Percentiles rank a stretch among this genome's conserved stretches.
Conservation (phyloP, 2,888 invertebrate genomes). For the Ichneumoninae sp. region DNA sequence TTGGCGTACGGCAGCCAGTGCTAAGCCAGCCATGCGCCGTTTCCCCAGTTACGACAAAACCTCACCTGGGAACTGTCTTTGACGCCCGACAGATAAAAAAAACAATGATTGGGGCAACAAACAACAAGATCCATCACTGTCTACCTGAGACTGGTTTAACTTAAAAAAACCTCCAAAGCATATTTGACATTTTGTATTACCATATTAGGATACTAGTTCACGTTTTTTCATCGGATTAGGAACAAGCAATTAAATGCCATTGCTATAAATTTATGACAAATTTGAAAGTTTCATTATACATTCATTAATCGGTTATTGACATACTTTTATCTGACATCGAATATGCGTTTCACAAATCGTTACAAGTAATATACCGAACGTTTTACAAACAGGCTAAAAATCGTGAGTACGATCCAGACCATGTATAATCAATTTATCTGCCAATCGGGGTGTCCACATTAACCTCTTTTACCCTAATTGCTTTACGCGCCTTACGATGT, state of each 20-base stretch:
- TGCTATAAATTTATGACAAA: neutral
- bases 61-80: neutral
- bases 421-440: neutral
- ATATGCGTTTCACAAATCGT: neutral
- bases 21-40: no score
- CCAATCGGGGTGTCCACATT: neutral
- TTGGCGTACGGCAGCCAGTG: no score
- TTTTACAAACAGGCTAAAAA: neutral
- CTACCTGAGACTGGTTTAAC: neutral
- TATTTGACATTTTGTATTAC: no score
- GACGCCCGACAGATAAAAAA: neutral
- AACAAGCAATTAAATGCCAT: neutral
- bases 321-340: neutral
- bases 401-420: neutral
- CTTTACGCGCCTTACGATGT: neutral
- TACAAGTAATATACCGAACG: neutral
- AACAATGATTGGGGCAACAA: neutral
- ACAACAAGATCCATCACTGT: neutral
- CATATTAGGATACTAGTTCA: neutral
- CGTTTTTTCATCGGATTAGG: neutral
- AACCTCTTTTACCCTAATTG: neutral
- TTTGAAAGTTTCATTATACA: neutral
- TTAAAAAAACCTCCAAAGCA: neutral
- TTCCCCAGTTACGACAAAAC: neutral
- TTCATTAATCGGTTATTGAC: neutral